These are phyloP conservation scores for Fragum whitleyi DNA, from an alignment of 2,888 invertebrate genomes.

Conservation along the genomic window DNA sequence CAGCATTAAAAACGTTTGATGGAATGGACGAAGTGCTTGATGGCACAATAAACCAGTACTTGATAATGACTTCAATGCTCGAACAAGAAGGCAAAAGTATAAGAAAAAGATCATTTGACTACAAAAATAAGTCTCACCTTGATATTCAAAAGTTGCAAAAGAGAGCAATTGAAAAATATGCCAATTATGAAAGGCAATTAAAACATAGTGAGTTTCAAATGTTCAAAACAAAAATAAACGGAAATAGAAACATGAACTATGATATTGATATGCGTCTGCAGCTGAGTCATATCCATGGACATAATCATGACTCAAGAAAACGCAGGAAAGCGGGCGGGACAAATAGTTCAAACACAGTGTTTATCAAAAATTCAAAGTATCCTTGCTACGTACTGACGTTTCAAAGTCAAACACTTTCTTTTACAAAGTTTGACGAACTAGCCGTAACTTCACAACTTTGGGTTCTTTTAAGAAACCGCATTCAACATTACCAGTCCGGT, in stretches of 20 bases:
- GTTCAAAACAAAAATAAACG: no score
- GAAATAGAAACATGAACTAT: no score
- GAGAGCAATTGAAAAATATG: not conserved
- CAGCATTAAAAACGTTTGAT: not conserved
- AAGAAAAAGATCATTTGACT: not conserved
- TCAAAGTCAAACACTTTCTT: not conserved
- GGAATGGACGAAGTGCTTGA: conserved; percentile 6
- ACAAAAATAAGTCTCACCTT: not conserved
- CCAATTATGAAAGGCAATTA: no score
- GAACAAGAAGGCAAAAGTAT: not conserved
- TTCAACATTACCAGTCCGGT: conserved; percentile 9
- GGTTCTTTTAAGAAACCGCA: not conserved
- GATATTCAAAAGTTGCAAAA: not conserved
- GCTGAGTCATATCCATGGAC: no score
- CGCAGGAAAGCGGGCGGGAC: not conserved
- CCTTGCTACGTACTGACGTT: not conserved
- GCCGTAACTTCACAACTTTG: not conserved
- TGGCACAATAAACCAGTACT: not conserved
- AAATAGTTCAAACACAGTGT: not conserved
- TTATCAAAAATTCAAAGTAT: not conserved
- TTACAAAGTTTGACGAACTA: not conserved
- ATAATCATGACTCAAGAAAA: not conserved
- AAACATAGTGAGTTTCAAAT: no score
- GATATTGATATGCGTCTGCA: no score
- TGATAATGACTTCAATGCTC: conserved; percentile 1